Percentiles rank a stretch among this genome's conserved stretches.
Evolutionary conservation across 2,113 vertebrate genomes (phyloP).

Genomic region (Chaetorhynchus papuensis): DNA sequence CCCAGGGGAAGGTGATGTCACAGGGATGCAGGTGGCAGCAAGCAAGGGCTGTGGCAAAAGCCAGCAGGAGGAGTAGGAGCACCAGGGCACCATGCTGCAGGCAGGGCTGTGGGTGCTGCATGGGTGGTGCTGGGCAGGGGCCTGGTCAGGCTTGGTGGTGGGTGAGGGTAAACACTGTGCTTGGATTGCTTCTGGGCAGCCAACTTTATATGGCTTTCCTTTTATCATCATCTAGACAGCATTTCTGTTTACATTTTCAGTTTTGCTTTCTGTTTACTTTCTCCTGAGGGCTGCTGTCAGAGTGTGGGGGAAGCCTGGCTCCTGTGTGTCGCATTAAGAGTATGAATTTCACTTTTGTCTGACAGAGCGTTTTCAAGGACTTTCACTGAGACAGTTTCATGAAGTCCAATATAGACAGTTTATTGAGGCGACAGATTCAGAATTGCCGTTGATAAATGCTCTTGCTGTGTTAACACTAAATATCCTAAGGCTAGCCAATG

Average conservation of each 20-base stretch:
- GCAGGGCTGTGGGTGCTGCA: neutral
- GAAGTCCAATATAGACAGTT: neutral
- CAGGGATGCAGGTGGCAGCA: neutral
- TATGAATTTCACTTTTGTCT: neutral
- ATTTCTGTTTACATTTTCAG: neutral
- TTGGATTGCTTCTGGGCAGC: neutral
- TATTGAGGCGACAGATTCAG: neutral
- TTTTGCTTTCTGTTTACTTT: neutral
- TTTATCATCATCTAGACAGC: neutral
- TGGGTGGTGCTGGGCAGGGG: neutral
- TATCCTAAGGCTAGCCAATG: neutral
- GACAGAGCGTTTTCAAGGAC: neutral
- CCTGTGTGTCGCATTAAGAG: neutral
- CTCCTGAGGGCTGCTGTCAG: neutral
- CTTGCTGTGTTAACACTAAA: neutral
- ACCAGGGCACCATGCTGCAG: neutral
- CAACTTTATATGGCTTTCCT: neutral
- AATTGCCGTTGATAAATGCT: neutral
- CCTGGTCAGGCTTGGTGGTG: neutral
- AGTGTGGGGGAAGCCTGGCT: neutral
- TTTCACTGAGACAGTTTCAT: neutral
- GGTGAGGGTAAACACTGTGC: neutral
- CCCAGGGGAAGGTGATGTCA: neutral
- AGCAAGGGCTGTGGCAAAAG: neutral
- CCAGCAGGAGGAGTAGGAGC: neutral